phyloP scores from a whole-genome alignment of 92 coral and sea anemone species.

The Palythoa grandis region DNA sequence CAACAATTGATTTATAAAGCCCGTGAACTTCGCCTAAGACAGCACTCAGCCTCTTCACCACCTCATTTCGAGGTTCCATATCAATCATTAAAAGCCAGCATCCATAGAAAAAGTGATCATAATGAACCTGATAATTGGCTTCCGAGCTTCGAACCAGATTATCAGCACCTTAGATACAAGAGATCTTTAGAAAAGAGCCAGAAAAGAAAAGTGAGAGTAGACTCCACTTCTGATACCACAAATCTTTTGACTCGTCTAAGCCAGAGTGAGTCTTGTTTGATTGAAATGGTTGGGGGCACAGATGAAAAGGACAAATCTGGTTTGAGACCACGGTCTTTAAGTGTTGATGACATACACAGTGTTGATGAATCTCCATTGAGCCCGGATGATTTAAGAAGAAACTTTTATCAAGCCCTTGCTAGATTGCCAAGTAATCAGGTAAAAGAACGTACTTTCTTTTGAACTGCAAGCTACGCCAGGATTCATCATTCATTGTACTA shows the following conservation, averaged over 20 bases:
- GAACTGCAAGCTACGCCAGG: not conserved
- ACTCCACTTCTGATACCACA: conserved; percentile 16
- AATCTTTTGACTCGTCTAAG: conserved; percentile 18
- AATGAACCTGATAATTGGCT: not conserved
- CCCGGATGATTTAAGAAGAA: conserved; percentile 25
- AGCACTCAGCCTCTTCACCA: conserved; percentile 8
- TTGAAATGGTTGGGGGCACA: not conserved
- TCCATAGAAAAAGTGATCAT: not conserved
- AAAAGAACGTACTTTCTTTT: not conserved
- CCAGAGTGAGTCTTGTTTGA: conserved; percentile 24
- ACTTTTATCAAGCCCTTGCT: conserved; percentile 16
- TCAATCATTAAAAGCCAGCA: not conserved
- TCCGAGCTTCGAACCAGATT: not conserved
- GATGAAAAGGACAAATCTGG: not conserved
- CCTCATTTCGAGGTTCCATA: conserved; percentile 27
- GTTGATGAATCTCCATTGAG: not conserved
- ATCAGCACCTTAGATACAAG: conserved; percentile 33
- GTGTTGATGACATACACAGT: conserved; percentile 29
- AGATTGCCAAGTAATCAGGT: conserved; percentile 30
- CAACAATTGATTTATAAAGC: conserved; percentile 23
- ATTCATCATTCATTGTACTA: not conserved
- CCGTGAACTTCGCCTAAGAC: not conserved
- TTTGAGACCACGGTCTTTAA: conserved; percentile 21
- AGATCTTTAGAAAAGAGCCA: not conserved
- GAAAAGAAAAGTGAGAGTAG: conserved; percentile 5